phyloP scores from a whole-genome alignment of 2,113 vertebrate genomes.

The Saimiri boliviensis region DNA sequence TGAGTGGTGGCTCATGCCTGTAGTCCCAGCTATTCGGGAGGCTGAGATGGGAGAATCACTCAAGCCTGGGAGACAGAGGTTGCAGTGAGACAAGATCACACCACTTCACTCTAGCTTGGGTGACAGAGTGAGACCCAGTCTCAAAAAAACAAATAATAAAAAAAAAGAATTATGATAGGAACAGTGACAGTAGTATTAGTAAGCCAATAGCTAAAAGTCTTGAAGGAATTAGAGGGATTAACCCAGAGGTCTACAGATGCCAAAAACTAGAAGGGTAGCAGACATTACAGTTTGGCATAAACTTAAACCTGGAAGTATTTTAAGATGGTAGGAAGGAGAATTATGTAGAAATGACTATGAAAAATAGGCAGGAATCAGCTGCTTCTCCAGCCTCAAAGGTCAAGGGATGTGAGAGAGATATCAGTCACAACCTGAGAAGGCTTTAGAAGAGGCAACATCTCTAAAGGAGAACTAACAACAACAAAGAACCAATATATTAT shows the following conservation, averaged over 20 bases:
- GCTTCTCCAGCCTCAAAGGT: background rate
- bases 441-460: background rate
- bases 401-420: background rate
- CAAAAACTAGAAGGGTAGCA: background rate
- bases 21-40: no score
- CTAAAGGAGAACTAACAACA: constrained; percentile 39
- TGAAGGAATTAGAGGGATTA: background rate
- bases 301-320: background rate
- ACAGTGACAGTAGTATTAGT: background rate
- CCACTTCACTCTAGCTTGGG: no score
- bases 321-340: background rate
- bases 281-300: background rate
- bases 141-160: no score
- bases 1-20: no score
- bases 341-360: constrained; percentile 6
- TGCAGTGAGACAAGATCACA: no score
- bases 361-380: background rate
- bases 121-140: no score
- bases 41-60: no score
- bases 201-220: constrained; percentile 33
- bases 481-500: background rate
- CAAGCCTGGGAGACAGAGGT: no score
- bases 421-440: background rate
- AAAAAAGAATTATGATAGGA: background rate
- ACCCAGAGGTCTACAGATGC: background rate